Conservation (phyloP, 2,888 invertebrate species). For the Drosophila eohydei region DNA sequence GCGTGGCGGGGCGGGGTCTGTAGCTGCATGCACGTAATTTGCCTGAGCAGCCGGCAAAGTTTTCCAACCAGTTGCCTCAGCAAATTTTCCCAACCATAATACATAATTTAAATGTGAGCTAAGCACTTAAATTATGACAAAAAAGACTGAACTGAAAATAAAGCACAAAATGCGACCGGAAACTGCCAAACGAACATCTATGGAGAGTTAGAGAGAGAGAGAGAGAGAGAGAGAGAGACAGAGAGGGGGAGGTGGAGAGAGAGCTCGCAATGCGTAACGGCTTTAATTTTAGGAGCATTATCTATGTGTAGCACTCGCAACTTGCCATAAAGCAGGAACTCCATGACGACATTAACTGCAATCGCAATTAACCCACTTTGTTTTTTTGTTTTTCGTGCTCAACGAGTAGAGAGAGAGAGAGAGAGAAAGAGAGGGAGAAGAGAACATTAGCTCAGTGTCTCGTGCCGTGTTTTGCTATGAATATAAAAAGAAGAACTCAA, state of each 20-base stretch:
- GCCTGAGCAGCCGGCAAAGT: conserved; percentile 21
- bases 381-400: conserved; percentile 10
- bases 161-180: conserved; percentile 65
- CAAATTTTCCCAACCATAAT: conserved; percentile 31
- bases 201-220: neutral
- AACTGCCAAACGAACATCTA: conserved; percentile 52
- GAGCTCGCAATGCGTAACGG: conserved; percentile 65
- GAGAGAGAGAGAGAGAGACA: conserved; percentile 4
- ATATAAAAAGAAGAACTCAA: conserved; percentile 2
- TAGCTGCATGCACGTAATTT: conserved; percentile 11
- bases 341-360: conserved; percentile 56
- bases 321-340: conserved; percentile 49
- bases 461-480: conserved; percentile 9
- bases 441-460: conserved; percentile 12
- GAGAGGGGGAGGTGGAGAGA: neutral
- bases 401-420: neutral
- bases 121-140: conserved; percentile 54
- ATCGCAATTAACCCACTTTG: conserved; percentile 68
- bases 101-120: conserved; percentile 58
- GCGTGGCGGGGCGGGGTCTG: neutral
- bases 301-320: conserved; percentile 33
- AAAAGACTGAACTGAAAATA: conserved; percentile 20
- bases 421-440: neutral
- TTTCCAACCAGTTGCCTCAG: conserved; percentile 49
- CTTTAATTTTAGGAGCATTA: conserved; percentile 63